These are phyloP conservation scores for Eretmochelys imbricata DNA, from an alignment of 2,113 vertebrate species.

Conservation along the genomic window DNA sequence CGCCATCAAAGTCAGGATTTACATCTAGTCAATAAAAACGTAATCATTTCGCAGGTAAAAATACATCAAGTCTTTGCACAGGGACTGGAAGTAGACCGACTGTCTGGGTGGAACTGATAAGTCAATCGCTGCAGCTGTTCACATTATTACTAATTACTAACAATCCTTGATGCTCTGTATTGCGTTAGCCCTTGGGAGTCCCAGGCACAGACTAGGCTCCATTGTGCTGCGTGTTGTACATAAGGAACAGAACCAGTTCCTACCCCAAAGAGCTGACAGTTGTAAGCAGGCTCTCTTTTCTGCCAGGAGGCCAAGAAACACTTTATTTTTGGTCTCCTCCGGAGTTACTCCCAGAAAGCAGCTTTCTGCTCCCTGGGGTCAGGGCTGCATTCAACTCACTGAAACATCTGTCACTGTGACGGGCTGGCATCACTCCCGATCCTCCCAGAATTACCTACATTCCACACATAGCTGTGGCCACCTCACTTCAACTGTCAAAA, in stretches of 20 bases:
- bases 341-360: background rate
- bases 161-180: background rate
- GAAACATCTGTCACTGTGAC: background rate
- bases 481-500: background rate
- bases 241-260: background rate
- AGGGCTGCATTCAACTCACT: background rate
- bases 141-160: background rate
- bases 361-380: background rate
- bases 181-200: background rate
- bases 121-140: background rate
- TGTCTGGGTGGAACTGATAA: background rate
- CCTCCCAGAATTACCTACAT: background rate
- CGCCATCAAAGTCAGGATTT: background rate
- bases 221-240: too few species aligned
- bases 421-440: background rate
- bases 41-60: background rate
- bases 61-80: background rate
- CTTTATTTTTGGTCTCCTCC: background rate
- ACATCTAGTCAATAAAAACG: background rate
- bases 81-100: background rate
- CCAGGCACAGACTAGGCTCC: background rate
- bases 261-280: background rate
- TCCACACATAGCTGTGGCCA: background rate
- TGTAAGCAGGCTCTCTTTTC: background rate
- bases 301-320: background rate